phyloP scores from a whole-genome alignment of 2,888 invertebrate genomes.

The Siphonodentalium dalli region DNA sequence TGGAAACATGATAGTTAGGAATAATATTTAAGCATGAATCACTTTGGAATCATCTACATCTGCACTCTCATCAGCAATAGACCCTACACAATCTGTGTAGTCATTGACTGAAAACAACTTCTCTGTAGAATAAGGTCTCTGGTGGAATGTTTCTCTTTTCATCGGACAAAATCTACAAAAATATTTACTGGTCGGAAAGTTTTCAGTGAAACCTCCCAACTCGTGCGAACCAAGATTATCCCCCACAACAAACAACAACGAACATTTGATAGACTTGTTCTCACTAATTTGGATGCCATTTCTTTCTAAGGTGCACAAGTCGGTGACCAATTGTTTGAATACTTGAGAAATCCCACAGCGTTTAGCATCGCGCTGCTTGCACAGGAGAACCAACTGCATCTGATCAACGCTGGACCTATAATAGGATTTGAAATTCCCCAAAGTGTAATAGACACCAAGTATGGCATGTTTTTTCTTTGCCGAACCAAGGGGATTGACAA shows the following conservation, averaged over 20 bases:
- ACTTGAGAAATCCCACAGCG: constrained; percentile 6
- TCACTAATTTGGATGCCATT: background rate
- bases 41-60: no score
- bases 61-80: no score
- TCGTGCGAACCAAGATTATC: constrained; percentile 21
- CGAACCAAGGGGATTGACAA: constrained; percentile 26
- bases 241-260: constrained; percentile 9
- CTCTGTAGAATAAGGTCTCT: no score
- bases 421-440: constrained; percentile 11
- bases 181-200: constrained; percentile 10
- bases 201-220: constrained; percentile 21
- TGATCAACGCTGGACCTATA: constrained; percentile 21
- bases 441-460: constrained; percentile 22
- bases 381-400: constrained; percentile 25
- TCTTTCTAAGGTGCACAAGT: constrained; percentile 14
- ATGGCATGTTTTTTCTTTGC: constrained; percentile 28
- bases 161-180: constrained; percentile 22
- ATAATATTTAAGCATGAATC: constrained; percentile 16
- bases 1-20: constrained; percentile 19
- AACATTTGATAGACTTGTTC: constrained; percentile 3
- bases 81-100: no score
- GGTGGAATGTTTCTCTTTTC: no score
- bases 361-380: constrained; percentile 17
- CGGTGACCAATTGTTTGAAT: constrained; percentile 1
- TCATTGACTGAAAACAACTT: no score